Conservation (phyloP, 2,113 vertebrate genomes). For the Hippoglossus stenolepis region DNA sequence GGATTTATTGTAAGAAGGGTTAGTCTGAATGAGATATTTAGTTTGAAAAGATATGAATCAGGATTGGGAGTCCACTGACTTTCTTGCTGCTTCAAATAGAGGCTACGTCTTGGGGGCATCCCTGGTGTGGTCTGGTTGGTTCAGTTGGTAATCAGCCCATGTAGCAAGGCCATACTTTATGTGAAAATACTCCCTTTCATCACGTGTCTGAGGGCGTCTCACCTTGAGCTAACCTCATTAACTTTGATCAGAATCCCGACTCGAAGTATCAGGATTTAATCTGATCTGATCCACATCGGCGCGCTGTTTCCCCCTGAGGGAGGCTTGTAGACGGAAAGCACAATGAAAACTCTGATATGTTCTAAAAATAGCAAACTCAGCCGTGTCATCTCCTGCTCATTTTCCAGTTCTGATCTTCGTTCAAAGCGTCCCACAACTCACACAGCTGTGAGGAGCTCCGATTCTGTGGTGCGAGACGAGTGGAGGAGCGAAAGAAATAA, state of each 20-base stretch:
- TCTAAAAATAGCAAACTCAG: constrained; percentile 51
- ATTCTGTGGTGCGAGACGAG: constrained; percentile 2
- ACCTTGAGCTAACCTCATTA: constrained; percentile 1
- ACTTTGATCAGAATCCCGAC: background rate
- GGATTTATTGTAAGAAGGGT: background rate
- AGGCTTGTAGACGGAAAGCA: background rate
- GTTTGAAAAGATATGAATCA: too few relatives aligned
- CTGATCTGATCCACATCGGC: constrained; percentile 2
- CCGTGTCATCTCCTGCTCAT: constrained; percentile 20
- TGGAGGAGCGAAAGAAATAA: background rate
- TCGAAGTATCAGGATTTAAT: background rate
- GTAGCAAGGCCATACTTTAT: background rate
- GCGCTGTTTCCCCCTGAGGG: background rate
- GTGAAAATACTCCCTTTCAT: background rate
- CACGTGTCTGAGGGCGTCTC: background rate
- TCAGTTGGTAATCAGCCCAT: background rate
- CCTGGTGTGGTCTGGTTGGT: background rate
- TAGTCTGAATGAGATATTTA: too few relatives aligned
- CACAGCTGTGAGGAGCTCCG: constrained; percentile 7
- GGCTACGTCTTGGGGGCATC: too few relatives aligned
- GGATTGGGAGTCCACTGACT: background rate
- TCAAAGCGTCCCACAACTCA: constrained; percentile 6
- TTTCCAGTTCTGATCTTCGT: constrained; percentile 19
- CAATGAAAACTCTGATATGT: constrained; percentile 12
- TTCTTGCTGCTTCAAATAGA: background rate